Conservation (phyloP, 2,113 vertebrate species). For the Psephotus haematonotus region DNA sequence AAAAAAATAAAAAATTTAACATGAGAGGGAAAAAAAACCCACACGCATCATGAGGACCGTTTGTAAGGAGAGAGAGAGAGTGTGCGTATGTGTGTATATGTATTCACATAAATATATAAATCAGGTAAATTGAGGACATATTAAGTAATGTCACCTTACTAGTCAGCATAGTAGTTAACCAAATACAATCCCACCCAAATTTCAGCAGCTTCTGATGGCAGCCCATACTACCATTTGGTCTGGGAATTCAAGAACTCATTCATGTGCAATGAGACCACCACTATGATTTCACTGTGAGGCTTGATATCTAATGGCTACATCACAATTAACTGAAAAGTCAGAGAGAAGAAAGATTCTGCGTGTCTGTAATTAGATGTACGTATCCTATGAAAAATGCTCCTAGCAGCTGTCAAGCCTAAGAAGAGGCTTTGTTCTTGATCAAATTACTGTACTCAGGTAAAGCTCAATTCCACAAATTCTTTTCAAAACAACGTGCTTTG, state of each 20-base stretch:
- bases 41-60: neutral
- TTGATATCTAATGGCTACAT: neutral
- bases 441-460: neutral
- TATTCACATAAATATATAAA: neutral
- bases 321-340: neutral
- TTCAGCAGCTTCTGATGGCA: neutral
- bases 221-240: neutral
- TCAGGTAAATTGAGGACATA: neutral
- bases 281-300: neutral
- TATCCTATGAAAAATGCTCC: neutral
- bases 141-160: neutral
- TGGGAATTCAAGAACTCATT: neutral
- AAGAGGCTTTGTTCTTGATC: neutral
- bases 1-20: neutral
- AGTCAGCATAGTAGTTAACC: neutral
- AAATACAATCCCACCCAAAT: neutral
- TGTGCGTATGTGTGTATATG: rapidly evolving
- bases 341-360: neutral
- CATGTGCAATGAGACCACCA: neutral
- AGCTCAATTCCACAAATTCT: neutral
- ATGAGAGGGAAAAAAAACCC: neutral
- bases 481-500: neutral
- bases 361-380: neutral
- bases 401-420: neutral
- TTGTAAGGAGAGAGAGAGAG: neutral